phyloP scores from a whole-genome alignment of 2,797 vertebrate genomes.

The Oreochromis grahami region DNA sequence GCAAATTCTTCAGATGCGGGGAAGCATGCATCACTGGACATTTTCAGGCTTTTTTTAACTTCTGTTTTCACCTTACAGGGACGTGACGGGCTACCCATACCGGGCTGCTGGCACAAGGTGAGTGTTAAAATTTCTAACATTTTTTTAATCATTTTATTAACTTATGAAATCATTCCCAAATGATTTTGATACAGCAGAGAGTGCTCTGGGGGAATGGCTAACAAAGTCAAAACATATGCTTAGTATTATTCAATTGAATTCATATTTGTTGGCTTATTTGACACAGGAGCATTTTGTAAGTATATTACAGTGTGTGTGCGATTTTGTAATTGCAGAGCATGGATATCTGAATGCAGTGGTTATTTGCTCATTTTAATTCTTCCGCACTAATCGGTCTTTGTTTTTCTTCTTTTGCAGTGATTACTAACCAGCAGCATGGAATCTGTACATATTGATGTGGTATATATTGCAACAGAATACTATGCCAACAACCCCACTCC shows the following conservation, averaged over 20 bases:
- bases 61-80: slow-evolving; percentile 75
- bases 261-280: slow-evolving; percentile 49
- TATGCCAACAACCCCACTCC: slow-evolving; percentile 42
- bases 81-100: slow-evolving; percentile 90
- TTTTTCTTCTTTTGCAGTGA: slow-evolving; percentile 87
- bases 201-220: not conserved
- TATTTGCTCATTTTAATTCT: not conserved
- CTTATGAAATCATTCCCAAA: not conserved
- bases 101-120: slow-evolving; percentile 98
- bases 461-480: slow-evolving; percentile 84
- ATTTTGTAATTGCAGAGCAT: not conserved
- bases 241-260: slow-evolving; percentile 1
- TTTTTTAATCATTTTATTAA: not conserved
- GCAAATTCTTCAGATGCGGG: not conserved
- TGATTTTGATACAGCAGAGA: not conserved
- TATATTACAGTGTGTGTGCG: slow-evolving; percentile 24
- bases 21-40: not conserved
- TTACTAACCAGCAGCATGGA: slow-evolving; percentile 80
- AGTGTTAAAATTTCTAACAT: not conserved
- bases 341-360: not conserved
- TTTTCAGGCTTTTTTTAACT: not conserved
- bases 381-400: slow-evolving; percentile 23
- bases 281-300: slow-evolving; percentile 67
- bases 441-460: slow-evolving; percentile 88
- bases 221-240: not conserved